phyloP scores from a whole-genome alignment of 2,888 invertebrate species.

The Acrobasis suavella region DNA sequence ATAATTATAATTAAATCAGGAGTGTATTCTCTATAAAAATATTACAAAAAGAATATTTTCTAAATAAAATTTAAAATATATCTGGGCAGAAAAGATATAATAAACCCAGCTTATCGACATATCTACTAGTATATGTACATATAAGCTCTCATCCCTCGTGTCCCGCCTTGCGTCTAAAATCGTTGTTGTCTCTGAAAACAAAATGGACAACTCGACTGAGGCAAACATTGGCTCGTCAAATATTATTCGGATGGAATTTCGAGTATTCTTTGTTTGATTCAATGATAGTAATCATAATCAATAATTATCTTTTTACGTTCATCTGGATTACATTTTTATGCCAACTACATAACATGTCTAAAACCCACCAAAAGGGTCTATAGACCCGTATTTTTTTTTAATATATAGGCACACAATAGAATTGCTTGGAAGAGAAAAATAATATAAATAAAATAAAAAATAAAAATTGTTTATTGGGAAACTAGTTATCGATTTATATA shows the following conservation, averaged over 20 bases:
- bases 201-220: slow-evolving; percentile 56
- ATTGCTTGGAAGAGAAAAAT: too few species aligned
- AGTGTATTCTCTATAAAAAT: too few species aligned
- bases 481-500: too few species aligned
- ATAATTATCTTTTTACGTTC: not conserved
- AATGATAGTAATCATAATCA: slow-evolving; percentile 17
- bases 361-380: too few species aligned
- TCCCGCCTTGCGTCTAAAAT: slow-evolving; percentile 26
- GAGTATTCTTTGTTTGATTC: slow-evolving; percentile 59
- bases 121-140: slow-evolving; percentile 7
- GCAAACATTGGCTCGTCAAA: slow-evolving; percentile 71
- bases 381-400: too few species aligned
- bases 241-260: slow-evolving; percentile 71
- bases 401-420: too few species aligned
- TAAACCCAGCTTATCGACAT: slow-evolving; percentile 28
- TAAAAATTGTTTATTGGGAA: too few species aligned
- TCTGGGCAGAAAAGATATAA: not conserved
- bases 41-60: too few species aligned
- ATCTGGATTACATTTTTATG: not conserved
- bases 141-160: slow-evolving; percentile 22
- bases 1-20: too few species aligned
- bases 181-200: slow-evolving; percentile 68
- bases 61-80: not conserved
- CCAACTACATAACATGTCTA: too few species aligned
- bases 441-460: too few species aligned